Base-by-base conservation (phyloP, 2,888 invertebrate genomes). In the Artemia sinica region DNA sequence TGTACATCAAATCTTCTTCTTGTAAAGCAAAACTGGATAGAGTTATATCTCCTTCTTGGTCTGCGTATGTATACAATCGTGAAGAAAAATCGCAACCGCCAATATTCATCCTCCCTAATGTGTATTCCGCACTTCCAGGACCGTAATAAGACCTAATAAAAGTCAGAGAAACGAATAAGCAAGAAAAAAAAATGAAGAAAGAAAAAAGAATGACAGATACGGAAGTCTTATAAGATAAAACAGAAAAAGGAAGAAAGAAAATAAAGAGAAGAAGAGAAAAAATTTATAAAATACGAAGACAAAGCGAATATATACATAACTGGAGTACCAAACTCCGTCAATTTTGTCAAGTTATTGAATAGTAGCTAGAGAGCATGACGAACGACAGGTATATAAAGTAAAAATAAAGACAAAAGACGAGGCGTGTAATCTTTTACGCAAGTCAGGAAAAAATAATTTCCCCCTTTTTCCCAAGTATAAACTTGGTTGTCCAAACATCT, bases 1-100 rank as follows among this genome's bases (percentile, higher is more conserved):
- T 90, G 71, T 82, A 85, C 18, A 82, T 75, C 66, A 79, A 75
- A 77, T 91, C 91, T 77, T 90, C 89, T 0, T 76, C 69, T 5
- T 84, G 79, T 0, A 91, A 79, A 0, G 82, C 79, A 77, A 87
- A 93, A 72, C 83, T 80, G 0, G 79, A 75, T n/a, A 93, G 79
- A 0, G 78, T 77, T 6, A 74, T 73, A 68, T 76, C 76, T 66
- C 79, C 78, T 8, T 77, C 77, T 73, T 85, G 84, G 73, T 85
- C 82, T 74, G 87, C 86, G 76, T 91, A 91, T 0, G 91, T 86
- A 80, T 94, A 94, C 0, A 84, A 81, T 67, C 82, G 83, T 0
- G 85, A 83, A 0, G 93, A 93, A 77, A 93, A 93, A 78, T 94
- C 94, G 68, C 84, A 83, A 10, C 91, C 91, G 1, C 84, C 93